Evolutionary conservation across 2,888 invertebrate genomes (phyloP).

Genomic region (Clostera curtula): DNA sequence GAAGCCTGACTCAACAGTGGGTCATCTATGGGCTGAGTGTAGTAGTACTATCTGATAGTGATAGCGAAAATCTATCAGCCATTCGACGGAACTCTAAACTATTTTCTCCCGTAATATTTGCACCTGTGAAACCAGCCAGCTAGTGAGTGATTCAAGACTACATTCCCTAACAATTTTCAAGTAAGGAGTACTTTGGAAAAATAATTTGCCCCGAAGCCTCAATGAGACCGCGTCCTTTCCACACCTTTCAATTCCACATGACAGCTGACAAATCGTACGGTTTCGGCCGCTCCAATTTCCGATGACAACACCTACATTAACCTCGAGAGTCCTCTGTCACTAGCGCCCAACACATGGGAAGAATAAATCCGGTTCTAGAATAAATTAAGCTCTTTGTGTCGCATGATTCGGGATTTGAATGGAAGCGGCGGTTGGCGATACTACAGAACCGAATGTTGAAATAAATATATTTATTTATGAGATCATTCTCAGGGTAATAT

Average conservation of each 20-base stretch:
- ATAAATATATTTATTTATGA: conserved; percentile 31
- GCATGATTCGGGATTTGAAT: conserved; percentile 48
- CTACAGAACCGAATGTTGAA: conserved; percentile 33
- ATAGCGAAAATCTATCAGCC: no score
- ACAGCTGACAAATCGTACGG: conserved; percentile 61
- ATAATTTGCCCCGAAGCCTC: conserved; percentile 10
- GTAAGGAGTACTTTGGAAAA: conserved; percentile 3
- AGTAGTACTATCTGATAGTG: no score
- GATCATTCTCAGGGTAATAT: no score
- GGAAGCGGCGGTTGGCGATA: conserved; percentile 28
- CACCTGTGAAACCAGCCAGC: no score
- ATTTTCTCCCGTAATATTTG: no score
- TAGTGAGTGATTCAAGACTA: no score
- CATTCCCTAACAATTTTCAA: no score
- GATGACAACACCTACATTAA: conserved; percentile 68
- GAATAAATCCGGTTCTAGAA: conserved; percentile 67
- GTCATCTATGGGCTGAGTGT: no score
- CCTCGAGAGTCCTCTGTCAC: conserved; percentile 65
- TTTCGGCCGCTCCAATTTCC: conserved; percentile 58
- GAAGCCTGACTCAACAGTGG: no score
- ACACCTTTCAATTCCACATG: conserved; percentile 49
- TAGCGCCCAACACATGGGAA: conserved; percentile 49
- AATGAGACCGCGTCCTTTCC: conserved; percentile 26
- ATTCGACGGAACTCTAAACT: no score
- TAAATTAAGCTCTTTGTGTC: conserved; percentile 69